Base-by-base conservation (phyloP, 2,888 invertebrate genomes). In the Ophioninae sp. region DNA sequence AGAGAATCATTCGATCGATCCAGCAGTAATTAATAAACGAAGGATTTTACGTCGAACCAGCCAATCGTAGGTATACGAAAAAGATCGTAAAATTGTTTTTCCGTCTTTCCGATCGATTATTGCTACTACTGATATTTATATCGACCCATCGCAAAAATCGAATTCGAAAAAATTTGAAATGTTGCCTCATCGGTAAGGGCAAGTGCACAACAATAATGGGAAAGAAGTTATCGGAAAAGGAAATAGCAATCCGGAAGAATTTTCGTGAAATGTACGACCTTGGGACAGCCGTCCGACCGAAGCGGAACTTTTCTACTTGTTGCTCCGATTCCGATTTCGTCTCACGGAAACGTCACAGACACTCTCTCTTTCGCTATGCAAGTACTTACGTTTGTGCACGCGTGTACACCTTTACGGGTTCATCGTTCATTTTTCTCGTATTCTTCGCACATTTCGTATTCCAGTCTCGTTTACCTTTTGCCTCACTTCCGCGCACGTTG, bases 1-100 rank as follows among this genome's bases (percentile, higher is more conserved):
- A 74, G 82, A 80, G 76, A 69, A 76, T 86, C 86, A 83, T 84
- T 72, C 82, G 83, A 87, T 78, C 84, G 86, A 87, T 85, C 44
- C 78, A 80, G 51, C 17, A 51, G 51, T 51, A 2, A 51, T 51
- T 13, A 51, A 51, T 51, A 51, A 51, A 17, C 51, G 51, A 13
- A 51, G 13, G 51, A 17, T 2, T 51, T 51, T 13, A 13, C 6
- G 13, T 51, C 17, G 13, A 51, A 51, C 13, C 17, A 13, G 2
- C 51, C 51, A 51, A 51, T 51, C 51, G 13, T 13, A 5, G 17
- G 51, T 13, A 1, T 13, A 13, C 51, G 51, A 17, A 13, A 51
- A 51, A 51, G 17, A 13, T 17, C 51, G 6, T 17, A 51, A 51
- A 2, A 51, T 17, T 51, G 0, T 13, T 17, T 51, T 51, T 5